Evolutionary conservation across 2,888 invertebrate genomes (phyloP).

Genomic region (Schizotus pectinicornis): DNA sequence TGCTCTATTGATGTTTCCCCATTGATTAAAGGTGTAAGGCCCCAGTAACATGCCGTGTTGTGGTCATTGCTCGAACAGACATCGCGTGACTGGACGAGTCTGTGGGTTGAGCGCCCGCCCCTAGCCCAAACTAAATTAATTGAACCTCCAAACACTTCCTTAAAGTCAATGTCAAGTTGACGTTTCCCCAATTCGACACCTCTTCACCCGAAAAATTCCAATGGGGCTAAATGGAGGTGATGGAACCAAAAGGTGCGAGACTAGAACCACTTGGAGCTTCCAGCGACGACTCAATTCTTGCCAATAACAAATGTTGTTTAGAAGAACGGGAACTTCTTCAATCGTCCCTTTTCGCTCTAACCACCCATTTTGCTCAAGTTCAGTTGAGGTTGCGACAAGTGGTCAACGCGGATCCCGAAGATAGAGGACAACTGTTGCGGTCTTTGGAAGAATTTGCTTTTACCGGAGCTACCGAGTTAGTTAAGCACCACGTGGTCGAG

Average conservation of each 20-base stretch:
- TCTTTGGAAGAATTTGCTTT: conserved; percentile 95
- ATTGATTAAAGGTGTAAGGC: no score
- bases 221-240: background rate
- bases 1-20: no score
- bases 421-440: conserved; percentile 85
- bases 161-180: no score
- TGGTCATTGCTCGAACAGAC: no score
- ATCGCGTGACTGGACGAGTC: no score
- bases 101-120: no score
- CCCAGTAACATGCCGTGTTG: no score
- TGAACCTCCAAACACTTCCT: no score
- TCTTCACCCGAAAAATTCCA: no score
- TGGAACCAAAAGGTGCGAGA: conserved; percentile 8
- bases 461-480: conserved; percentile 82
- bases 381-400: conserved; percentile 86
- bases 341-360: conserved; percentile 87
- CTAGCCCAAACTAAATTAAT: no score
- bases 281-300: conserved; percentile 10
- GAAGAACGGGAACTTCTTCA: conserved; percentile 92
- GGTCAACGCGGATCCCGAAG: conserved; percentile 78
- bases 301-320: conserved; percentile 58
- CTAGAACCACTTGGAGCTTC: conserved; percentile 29
- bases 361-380: conserved; percentile 95
- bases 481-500: conserved; percentile 37
- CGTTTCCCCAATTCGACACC: no score